Conservation (phyloP, 2,797 vertebrate species). For the Natrix natrix region DNA sequence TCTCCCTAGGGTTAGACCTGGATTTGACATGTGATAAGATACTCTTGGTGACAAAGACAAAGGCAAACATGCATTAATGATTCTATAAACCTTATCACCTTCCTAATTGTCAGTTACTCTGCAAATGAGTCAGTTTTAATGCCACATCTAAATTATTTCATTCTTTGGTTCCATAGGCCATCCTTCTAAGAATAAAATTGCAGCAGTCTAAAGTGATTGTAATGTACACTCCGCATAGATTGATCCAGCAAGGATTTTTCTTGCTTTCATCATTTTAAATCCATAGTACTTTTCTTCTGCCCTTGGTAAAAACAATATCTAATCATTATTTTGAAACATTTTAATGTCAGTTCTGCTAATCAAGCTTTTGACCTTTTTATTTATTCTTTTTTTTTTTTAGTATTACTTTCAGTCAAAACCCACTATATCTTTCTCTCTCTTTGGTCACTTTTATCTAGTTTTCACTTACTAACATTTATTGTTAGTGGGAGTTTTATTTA, state of each 20-base stretch:
- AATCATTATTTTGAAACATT: neutral
- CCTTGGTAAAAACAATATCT: neutral
- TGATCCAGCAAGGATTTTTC: neutral
- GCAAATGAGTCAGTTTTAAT: neutral
- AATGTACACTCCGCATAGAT: neutral
- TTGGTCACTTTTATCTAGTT: neutral
- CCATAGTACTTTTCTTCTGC: neutral
- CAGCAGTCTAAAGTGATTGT: neutral
- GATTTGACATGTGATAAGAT: constrained; percentile 59
- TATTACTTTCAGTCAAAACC: neutral
- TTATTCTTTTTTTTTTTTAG: neutral
- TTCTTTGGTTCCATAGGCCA: neutral
- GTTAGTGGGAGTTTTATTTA: neutral
- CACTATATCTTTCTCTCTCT: neutral
- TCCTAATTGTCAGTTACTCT: neutral
- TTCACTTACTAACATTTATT: neutral
- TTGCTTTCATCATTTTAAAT: neutral
- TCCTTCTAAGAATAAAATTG: neutral
- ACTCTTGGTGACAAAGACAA: constrained; percentile 70
- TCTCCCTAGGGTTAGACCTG: neutral
- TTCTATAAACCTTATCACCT: neutral
- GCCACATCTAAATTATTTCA: neutral
- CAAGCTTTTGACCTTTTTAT: neutral
- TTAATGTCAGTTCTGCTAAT: neutral
- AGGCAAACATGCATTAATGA: constrained; percentile 59